Percentiles rank a stretch among this genome's conserved stretches.
Evolutionary conservation across 2,888 invertebrate species (phyloP).

Genomic region (Volucella inanis): DNA sequence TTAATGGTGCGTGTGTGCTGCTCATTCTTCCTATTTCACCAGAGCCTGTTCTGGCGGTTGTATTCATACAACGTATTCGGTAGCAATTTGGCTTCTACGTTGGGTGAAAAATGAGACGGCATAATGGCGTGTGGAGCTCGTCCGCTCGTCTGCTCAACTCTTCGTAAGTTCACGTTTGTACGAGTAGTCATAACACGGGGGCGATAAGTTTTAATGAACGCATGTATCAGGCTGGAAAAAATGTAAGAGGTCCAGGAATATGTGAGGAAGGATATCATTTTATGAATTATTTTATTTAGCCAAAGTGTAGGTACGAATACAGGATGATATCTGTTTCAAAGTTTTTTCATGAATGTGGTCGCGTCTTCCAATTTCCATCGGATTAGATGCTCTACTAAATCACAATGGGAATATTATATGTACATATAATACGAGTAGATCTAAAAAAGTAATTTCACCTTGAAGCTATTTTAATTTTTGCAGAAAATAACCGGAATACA

Average conservation of each 20-base stretch:
- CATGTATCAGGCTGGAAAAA: conserved; percentile 37
- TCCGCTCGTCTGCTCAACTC: conserved; percentile 14
- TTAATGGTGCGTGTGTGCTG: conserved; percentile 74
- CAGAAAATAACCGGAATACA: conserved; percentile 65
- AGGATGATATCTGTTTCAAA: conserved; percentile 43
- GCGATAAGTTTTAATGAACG: conserved; percentile 72
- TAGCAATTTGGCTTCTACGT: conserved; percentile 73
- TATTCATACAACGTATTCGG: conserved; percentile 64
- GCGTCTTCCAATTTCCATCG: conserved; percentile 39
- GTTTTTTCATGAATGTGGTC: conserved; percentile 29
- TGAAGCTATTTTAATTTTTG: conserved; percentile 72
- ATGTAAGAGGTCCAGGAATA: conserved; percentile 30
- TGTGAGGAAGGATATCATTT: conserved; percentile 23
- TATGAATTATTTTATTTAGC: conserved; percentile 66
- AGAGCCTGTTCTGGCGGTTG: conserved; percentile 10
- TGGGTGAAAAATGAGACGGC: conserved; percentile 69
- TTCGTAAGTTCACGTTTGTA: too few species aligned
- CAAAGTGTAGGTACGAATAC: conserved; percentile 14
- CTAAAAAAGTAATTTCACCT: conserved; percentile 69
- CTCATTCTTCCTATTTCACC: conserved; percentile 57
- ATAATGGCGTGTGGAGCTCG: conserved; percentile 68
- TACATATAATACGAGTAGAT: conserved; percentile 9
- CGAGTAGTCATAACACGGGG: conserved; percentile 66
- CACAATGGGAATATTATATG: not conserved
- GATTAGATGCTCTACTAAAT: conserved; percentile 33